phyloP scores from a whole-genome alignment of 2,888 invertebrate species.

The Chalcosyrphus nemorum region DNA sequence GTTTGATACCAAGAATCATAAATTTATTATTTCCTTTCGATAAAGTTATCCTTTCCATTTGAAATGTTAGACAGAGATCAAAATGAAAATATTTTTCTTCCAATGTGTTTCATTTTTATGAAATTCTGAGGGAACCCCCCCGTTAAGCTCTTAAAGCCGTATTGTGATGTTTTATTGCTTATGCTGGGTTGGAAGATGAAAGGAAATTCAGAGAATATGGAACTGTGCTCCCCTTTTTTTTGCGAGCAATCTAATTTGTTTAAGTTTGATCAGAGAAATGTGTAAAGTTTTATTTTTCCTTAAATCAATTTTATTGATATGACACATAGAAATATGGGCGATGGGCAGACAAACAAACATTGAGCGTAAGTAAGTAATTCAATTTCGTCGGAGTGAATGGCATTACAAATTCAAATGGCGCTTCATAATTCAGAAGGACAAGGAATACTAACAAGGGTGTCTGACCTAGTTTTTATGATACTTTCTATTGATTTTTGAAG shows the following conservation, averaged over 20 bases:
- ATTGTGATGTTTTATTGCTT: slow-evolving; percentile 36
- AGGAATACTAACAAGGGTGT: slow-evolving; percentile 32
- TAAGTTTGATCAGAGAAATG: slow-evolving; percentile 21
- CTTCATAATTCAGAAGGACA: slow-evolving; percentile 30
- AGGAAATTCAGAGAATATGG: slow-evolving; percentile 29
- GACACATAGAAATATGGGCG: not conserved
- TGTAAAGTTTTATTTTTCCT: slow-evolving; percentile 10
- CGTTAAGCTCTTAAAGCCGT: slow-evolving; percentile 10
- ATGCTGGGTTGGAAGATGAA: slow-evolving; percentile 25
- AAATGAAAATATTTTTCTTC: slow-evolving; percentile 32
- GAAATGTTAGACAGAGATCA: slow-evolving; percentile 32
- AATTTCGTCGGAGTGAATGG: slow-evolving; percentile 56
- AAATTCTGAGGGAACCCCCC: not conserved
- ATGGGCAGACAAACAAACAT: slow-evolving; percentile 22
- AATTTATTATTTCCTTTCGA: slow-evolving; percentile 68
- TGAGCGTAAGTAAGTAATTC: slow-evolving; percentile 34
- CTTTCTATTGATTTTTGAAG: slow-evolving; percentile 5
- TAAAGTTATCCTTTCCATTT: slow-evolving; percentile 45
- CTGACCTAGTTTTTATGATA: slow-evolving; percentile 54
- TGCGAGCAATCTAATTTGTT: slow-evolving; percentile 13
- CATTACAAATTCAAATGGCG: slow-evolving; percentile 48
- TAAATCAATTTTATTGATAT: slow-evolving; percentile 47
- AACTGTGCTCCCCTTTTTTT: not conserved
- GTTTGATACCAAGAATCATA: slow-evolving; percentile 38
- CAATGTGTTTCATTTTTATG: not conserved